phyloP scores from a whole-genome alignment of 2,797 vertebrate genomes.

The Bothrops alternatus region DNA sequence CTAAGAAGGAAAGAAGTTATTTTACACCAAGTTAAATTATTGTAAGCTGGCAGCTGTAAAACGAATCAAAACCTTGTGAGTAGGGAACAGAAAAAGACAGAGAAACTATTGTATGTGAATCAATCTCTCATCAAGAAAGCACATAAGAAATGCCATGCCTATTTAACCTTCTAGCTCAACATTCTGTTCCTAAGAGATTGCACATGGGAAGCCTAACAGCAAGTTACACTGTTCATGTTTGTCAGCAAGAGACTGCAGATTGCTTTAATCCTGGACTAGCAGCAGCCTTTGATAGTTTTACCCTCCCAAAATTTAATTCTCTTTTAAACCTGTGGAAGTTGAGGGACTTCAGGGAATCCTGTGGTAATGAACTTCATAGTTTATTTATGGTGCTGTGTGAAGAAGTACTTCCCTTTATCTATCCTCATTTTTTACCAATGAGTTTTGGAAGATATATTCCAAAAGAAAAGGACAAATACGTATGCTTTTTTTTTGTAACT shows the following conservation, averaged over 20 bases:
- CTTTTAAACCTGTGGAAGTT: not conserved
- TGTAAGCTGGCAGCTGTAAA: not conserved
- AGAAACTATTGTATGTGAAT: not conserved
- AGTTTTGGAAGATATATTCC: not conserved
- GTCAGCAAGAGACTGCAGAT: not conserved
- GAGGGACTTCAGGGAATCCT: not conserved
- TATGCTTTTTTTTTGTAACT: not conserved
- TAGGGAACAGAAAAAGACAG: not conserved
- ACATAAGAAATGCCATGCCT: not conserved
- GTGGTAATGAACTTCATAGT: not conserved
- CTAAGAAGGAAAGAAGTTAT: not conserved
- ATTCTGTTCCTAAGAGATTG: not conserved
- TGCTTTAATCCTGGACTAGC: not conserved
- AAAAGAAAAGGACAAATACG: not conserved
- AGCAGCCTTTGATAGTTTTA: not conserved
- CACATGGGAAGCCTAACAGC: not conserved
- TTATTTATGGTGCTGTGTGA: not conserved
- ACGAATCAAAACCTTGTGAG: not conserved
- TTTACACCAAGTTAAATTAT: not conserved
- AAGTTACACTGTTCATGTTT: not conserved
- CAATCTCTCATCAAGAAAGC: not conserved
- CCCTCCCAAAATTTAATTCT: not conserved
- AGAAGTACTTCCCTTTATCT: not conserved
- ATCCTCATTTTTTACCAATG: not conserved
- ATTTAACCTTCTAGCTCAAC: not conserved